phyloP scores from a whole-genome alignment of 2,113 vertebrate species.

The Pseudorectes ferrugineus region DNA sequence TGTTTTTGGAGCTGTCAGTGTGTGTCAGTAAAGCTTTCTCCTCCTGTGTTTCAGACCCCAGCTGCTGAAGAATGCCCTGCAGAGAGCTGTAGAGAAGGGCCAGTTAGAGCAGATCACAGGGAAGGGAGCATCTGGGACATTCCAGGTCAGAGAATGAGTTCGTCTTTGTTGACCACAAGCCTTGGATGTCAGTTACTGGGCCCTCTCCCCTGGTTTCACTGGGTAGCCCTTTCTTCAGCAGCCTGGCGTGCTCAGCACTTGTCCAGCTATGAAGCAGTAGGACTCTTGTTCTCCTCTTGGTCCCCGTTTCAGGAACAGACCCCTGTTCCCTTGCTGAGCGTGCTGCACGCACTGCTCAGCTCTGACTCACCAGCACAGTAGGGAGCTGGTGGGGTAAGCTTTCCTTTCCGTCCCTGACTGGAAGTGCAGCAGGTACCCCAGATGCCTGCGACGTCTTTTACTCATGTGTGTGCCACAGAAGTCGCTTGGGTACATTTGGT shows the following conservation, averaged over 20 bases:
- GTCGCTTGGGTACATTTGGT: constrained; percentile 1
- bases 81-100: constrained; percentile 91
- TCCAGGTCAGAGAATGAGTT: constrained; percentile 83
- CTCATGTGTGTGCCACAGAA: neutral
- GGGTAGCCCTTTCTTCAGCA: neutral
- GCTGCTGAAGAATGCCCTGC: constrained; percentile 89
- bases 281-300: neutral
- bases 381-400: constrained; percentile 37
- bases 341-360: neutral
- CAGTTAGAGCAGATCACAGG: constrained; percentile 97
- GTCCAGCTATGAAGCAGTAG: neutral
- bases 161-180: neutral
- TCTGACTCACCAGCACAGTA: constrained; percentile 51
- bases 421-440: constrained; percentile 19
- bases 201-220: neutral
- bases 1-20: constrained; percentile 7
- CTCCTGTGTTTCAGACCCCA: constrained; percentile 82
- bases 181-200: neutral
- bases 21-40: constrained; percentile 33
- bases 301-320: neutral
- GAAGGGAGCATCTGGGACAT: constrained; percentile 94
- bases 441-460: neutral
- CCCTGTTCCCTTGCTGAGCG: neutral
- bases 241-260: neutral
- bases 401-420: neutral